These are phyloP conservation scores for Triplophysa siluroides DNA, from an alignment of 2,113 vertebrate species.

Conservation along the genomic window DNA sequence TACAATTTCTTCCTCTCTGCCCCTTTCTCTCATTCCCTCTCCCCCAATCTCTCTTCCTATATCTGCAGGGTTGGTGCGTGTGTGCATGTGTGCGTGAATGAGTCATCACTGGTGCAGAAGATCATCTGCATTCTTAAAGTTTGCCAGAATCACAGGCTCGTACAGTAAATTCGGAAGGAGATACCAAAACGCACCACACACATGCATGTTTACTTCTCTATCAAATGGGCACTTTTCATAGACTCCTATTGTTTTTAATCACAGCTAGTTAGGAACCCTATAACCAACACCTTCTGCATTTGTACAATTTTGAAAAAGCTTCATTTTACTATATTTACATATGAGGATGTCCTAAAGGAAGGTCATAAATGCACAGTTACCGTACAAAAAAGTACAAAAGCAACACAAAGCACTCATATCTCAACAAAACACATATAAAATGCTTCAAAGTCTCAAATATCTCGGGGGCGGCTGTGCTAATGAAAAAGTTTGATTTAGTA, in stretches of 20 bases:
- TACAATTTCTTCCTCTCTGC: conserved; percentile 9
- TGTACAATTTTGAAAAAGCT: no score
- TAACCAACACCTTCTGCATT: no score
- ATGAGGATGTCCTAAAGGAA: no score
- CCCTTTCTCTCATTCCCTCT: not conserved
- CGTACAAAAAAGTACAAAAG: no score
- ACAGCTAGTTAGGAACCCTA: no score
- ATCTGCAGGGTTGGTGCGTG: conserved; percentile 12
- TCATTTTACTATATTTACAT: no score
- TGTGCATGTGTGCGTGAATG: conserved; percentile 63
- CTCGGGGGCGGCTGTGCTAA: not conserved
- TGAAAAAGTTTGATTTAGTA: not conserved
- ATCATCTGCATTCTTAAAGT: conserved; percentile 46
- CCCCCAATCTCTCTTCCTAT: conserved; percentile 17
- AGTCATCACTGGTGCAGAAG: conserved; percentile 73
- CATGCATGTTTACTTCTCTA: not conserved
- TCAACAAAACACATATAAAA: not conserved
- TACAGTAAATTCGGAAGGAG: not conserved
- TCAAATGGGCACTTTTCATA: no score
- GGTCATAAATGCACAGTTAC: not conserved
- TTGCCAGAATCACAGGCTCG: conserved; percentile 20
- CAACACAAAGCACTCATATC: not conserved
- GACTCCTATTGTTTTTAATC: no score
- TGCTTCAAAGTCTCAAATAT: not conserved
- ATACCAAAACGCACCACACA: not conserved